Base-by-base conservation (phyloP, 2,113 vertebrate genomes). In the Grallaria varia region DNA sequence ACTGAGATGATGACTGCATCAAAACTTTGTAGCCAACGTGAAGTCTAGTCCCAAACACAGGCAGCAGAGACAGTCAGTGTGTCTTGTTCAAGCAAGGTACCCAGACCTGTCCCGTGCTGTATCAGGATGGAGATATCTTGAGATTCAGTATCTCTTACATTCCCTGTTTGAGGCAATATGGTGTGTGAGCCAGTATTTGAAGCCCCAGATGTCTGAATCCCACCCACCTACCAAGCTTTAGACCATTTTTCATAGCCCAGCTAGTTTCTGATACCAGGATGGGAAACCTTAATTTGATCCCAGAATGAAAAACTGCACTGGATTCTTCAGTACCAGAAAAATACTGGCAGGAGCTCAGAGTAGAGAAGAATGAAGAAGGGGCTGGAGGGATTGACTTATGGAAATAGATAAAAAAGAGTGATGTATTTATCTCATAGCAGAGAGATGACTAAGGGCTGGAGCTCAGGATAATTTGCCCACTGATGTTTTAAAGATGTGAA, bases 401-500 rank as follows among this genome's bases (percentile, higher is more conserved):
- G 84, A 87, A 92, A 76, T 3, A 95, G 87, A 93, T 90, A 44
- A 93, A 97, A 94, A 93, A 84, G 83, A 94, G 58, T 6, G 4
- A 82, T 78, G 64, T 67, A 49, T 93, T 82, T 95, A 84, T 87
- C 86, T 62, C 14, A 6, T 76, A 97, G 83, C 90, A 90, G 73
- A 95, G 67, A 78, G 76, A 92, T 96, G 93, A 96, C 89, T 97
- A 95, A 95, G 94, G 91, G 25, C 39, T 95, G 85, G 92, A 93
- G 71, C 67, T 62, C 73, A 85, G 73, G 63, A 95, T 77, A 90
- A 77, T 72, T 76, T 49, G 91, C 80, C 83, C 96, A 83, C 91
- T 71, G 78, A 23, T 95, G 55, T 87, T 97, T 93, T 83, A 90
- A 93, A 96, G 89, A 88, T 64, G 56, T 77, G 90, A 95, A 64